Percentiles rank a stretch among this genome's conserved stretches.
Evolutionary conservation across 2,113 vertebrate genomes (phyloP).

Genomic region (Misgurnus mizolepis): DNA sequence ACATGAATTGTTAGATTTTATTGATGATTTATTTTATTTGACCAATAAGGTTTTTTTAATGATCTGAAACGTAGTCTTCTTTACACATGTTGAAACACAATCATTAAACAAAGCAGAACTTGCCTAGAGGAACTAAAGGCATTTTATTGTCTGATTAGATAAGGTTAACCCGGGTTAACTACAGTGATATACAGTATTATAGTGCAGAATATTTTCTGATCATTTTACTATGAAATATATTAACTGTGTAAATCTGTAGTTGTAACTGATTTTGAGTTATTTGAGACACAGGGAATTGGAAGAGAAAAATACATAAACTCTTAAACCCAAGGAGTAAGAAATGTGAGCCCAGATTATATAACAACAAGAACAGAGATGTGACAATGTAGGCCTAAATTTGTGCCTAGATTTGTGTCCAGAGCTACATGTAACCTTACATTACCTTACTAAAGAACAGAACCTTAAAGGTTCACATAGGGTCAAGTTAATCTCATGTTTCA

Average conservation of each 20-base stretch:
- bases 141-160: not conserved
- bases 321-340: not conserved
- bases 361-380: not conserved
- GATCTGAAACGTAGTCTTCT: not conserved
- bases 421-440: not conserved
- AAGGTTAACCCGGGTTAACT: conserved; percentile 8
- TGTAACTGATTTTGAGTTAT: too few relatives aligned
- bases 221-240: too few relatives aligned
- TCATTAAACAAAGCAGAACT: conserved; percentile 51
- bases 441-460: conserved; percentile 13
- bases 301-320: too few relatives aligned
- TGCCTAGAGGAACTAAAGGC: conserved; percentile 31
- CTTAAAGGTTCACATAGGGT: conserved; percentile 27
- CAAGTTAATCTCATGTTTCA: conserved; percentile 24
- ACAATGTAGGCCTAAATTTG: not conserved
- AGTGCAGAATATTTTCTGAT: conserved; percentile 15
- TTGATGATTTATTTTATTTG: not conserved
- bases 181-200: conserved; percentile 2
- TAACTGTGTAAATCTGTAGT: too few relatives aligned
- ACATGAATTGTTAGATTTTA: too few relatives aligned
- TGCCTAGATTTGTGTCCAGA: conserved; percentile 11
- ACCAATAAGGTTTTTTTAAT: not conserved
- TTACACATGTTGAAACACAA: conserved; percentile 34
- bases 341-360: conserved; percentile 32
- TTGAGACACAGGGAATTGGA: too few relatives aligned